Evolutionary conservation across 2,888 invertebrate species (phyloP).

Genomic region (Acrobasis suavella): DNA sequence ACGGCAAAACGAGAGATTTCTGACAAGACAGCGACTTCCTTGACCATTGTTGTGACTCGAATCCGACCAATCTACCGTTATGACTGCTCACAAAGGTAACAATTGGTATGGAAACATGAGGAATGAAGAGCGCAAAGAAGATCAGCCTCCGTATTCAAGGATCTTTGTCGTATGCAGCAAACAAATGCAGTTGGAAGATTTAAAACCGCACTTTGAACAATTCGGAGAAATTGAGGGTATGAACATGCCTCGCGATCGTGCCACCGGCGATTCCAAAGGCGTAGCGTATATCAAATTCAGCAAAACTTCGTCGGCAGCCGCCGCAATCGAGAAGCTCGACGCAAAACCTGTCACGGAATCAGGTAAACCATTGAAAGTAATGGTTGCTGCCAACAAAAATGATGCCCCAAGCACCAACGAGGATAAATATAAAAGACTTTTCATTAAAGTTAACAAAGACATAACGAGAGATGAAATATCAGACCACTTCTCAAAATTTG

Average conservation of each 20-base stretch:
- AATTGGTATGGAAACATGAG: constrained; percentile 34
- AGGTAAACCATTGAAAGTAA: constrained; percentile 92
- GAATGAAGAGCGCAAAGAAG: constrained; percentile 63
- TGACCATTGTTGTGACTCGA: constrained; percentile 21
- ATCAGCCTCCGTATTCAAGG: constrained; percentile 93
- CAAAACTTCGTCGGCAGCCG: constrained; percentile 95
- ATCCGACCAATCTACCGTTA: constrained; percentile 13
- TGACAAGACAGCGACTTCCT: constrained; percentile 16
- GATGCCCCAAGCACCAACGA: constrained; percentile 54
- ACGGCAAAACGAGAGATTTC: background rate
- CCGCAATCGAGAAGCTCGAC: constrained; percentile 94
- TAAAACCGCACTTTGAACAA: constrained; percentile 88
- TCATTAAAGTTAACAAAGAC: constrained; percentile 92
- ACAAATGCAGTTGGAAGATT: constrained; percentile 85
- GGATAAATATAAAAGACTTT: constrained; percentile 85
- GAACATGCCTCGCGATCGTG: constrained; percentile 93
- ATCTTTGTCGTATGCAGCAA: constrained; percentile 95
- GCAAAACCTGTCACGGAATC: constrained; percentile 87
- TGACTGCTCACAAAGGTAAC: constrained; percentile 19
- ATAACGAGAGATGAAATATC: constrained; percentile 89
- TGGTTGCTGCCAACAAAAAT: constrained; percentile 87
- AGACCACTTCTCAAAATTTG: constrained; percentile 93
- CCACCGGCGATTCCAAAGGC: constrained; percentile 92
- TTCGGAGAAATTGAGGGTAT: constrained; percentile 94
- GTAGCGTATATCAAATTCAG: constrained; percentile 95